phyloP scores from a whole-genome alignment of 2,888 invertebrate genomes.

The Odontomyia ornata region DNA sequence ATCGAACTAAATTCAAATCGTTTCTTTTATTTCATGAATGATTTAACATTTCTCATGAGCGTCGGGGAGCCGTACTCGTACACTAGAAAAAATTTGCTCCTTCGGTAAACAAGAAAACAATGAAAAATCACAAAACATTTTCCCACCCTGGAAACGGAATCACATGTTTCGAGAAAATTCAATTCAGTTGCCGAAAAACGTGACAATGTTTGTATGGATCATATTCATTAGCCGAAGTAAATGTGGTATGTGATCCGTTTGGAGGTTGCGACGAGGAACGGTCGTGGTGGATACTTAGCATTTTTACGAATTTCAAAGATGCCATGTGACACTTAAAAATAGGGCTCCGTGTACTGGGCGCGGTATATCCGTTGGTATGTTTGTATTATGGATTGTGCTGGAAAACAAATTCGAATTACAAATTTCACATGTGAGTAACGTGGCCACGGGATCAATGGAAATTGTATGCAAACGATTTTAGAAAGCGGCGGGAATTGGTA shows the following conservation, averaged over 20 bases:
- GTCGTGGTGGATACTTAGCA: no score
- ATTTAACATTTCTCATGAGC: not conserved
- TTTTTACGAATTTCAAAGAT: not conserved
- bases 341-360: not conserved
- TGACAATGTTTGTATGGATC: slow-evolving; percentile 25
- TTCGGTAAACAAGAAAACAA: not conserved
- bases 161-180: slow-evolving; percentile 7
- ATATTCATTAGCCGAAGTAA: not conserved
- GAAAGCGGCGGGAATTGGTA: not conserved
- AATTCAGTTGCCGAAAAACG: slow-evolving; percentile 23
- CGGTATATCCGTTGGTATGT: not conserved
- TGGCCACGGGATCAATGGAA: not conserved
- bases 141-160: not conserved
- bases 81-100: not conserved
- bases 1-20: not conserved
- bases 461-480: not conserved
- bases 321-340: slow-evolving; percentile 23
- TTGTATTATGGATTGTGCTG: not conserved
- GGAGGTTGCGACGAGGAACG: not conserved
- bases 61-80: not conserved
- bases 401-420: not conserved
- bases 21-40: not conserved
- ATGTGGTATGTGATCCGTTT: not conserved
- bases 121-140: not conserved
- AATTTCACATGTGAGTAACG: slow-evolving; percentile 22